Evolutionary conservation across 1,140 invertebrate genomes (phyloP), one percentile per base, ranked within the genome.

Genomic region (Lepidotrigona ventralis): DNA sequence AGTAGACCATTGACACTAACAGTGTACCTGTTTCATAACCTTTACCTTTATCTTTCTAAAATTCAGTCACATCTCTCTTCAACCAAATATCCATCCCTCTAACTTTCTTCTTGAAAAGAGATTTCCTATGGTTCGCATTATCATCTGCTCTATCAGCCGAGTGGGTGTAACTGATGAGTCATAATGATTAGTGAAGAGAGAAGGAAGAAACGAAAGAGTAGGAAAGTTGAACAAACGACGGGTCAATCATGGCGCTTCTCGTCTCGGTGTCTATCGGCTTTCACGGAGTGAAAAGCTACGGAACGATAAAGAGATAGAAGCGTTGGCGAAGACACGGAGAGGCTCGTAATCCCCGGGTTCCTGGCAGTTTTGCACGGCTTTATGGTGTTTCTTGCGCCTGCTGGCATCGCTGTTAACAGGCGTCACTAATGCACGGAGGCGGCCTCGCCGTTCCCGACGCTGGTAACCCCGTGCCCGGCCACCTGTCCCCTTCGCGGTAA

Each of bases 351-450:
- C 80, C 64, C 9, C 29, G 54, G 26, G 21, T 21, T 53, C 26
- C 53, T 21, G 73, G 53, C 64, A 54, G 73, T 82, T 82, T 82
- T 75, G 73, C 80, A 72, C 72, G 26, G 53, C 33, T 86, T 63
- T 83, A 82, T 77, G 73, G 76, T 83, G 81, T 76, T 86, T 79
- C 81, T 87, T 83, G 82, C 66, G 76, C 54, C 80, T 82, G 80
- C 73, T 75, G 81, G 73, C 74, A 80, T 86, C 81, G 76, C 81
- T 77, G 74, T 82, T 87, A 71, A 84, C 86, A 82, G 85, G 81
- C 81, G 82, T 88, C 81, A 84, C 85, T 87, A 88, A 88, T 84
- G 78, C 77, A 76, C 81, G 60, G 54, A 84, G 60, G 77, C 86
- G 75, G 80, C 64, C 51, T 63, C 79, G 56, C 26, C 21, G 80